phyloP scores from a whole-genome alignment of 1,140 invertebrate species.

The Andricus grossulariae region DNA sequence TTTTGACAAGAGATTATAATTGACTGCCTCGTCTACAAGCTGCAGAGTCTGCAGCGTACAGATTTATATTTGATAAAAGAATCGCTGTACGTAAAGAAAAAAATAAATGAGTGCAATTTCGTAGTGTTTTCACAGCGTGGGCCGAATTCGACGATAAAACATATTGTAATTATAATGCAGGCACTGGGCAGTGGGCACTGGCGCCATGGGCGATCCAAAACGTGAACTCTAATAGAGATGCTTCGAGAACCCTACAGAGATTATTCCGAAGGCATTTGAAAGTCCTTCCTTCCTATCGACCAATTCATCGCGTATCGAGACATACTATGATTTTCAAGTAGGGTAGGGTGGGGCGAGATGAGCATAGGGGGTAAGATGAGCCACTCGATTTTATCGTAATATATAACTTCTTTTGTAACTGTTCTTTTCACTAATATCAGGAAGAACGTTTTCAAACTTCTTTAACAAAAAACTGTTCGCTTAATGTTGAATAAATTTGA shows the following conservation, averaged over 20 bases:
- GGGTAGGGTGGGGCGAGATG: too few relatives aligned
- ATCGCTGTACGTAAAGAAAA: background rate
- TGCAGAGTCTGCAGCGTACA: too few relatives aligned
- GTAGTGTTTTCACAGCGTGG: constrained; percentile 6
- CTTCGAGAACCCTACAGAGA: constrained; percentile 22
- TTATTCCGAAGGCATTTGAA: constrained; percentile 27
- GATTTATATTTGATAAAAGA: too few relatives aligned
- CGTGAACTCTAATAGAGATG: constrained; percentile 34
- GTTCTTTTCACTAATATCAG: too few relatives aligned
- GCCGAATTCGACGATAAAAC: constrained; percentile 27
- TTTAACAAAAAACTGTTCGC: too few relatives aligned
- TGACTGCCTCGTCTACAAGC: too few relatives aligned
- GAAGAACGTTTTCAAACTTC: too few relatives aligned
- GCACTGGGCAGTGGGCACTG: background rate
- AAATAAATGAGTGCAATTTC: background rate
- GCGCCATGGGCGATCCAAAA: constrained; percentile 34
- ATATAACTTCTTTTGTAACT: too few relatives aligned
- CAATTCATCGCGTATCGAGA: background rate
- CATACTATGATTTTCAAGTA: background rate
- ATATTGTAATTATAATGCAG: constrained; percentile 34
- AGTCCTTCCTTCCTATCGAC: constrained; percentile 22
- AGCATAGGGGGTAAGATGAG: too few relatives aligned
- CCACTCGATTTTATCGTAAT: too few relatives aligned
- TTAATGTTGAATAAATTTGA: too few relatives aligned
- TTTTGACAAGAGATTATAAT: too few relatives aligned